Percentiles rank a stretch among this genome's conserved stretches.
phyloP scores from a whole-genome alignment of 2,113 vertebrate species.

The Chaetops frenatus region DNA sequence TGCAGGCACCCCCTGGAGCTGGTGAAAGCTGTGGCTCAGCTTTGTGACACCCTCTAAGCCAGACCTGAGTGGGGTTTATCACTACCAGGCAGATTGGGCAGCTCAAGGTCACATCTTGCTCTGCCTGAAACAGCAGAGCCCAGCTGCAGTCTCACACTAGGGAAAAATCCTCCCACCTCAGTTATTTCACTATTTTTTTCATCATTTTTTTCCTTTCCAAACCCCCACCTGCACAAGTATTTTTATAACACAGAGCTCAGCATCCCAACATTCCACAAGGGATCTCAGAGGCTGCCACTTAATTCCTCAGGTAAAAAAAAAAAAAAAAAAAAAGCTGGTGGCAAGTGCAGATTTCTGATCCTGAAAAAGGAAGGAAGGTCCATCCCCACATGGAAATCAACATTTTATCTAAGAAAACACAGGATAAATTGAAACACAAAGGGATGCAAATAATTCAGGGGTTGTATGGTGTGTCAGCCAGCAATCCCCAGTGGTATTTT shows the following conservation, averaged over 20 bases:
- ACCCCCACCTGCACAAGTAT: not conserved
- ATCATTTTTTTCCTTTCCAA: not conserved
- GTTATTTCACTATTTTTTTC: not conserved
- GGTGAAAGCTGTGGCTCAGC: not conserved
- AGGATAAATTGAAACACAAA: not conserved
- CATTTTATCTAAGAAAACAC: not conserved
- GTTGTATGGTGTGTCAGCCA: not conserved
- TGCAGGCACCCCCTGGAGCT: not conserved
- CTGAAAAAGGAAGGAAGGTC: not conserved
- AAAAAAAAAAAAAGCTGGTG: not conserved
- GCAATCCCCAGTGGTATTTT: not conserved
- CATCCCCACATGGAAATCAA: not conserved
- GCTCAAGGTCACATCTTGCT: not conserved
- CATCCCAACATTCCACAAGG: not conserved
- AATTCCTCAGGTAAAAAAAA: not conserved
- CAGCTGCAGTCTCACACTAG: not conserved
- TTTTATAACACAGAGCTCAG: not conserved
- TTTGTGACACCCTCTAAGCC: not conserved
- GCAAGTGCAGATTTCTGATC: not conserved
- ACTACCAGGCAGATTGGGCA: not conserved
- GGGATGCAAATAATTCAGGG: not conserved
- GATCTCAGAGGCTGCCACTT: not conserved
- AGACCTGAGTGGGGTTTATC: not conserved
- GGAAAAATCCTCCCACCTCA: not conserved
- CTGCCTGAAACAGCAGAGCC: rapidly evolving